Evolutionary conservation across 2,888 invertebrate genomes (phyloP), one percentile per base, ranked within the genome.

Genomic region (Siphonodentalium dalli): DNA sequence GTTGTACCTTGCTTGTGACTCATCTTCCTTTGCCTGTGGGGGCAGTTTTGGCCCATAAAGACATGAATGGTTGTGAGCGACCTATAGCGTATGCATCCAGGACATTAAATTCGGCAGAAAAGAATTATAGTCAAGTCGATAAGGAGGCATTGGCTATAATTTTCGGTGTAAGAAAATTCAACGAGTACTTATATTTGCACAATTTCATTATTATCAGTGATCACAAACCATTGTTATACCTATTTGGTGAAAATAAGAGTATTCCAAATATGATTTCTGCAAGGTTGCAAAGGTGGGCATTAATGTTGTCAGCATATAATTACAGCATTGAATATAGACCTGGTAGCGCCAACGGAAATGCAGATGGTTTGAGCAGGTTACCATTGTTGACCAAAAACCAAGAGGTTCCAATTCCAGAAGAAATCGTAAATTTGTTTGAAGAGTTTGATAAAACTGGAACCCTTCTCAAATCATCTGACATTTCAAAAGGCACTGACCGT

Each of bases 1-100:
- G 15, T 47, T 82, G 7, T 55, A 71, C 24, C 51, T 83, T 3
- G 66, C 77, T 1, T 73, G 75, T 33, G 82, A 83, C 65, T 82
- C 82, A 2, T n/a, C n/a, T n/a, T n/a, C n/a, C n/a, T n/a, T n/a
- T n/a, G n/a, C n/a, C n/a, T 15, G 51, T 77, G 27, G 76, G 74
- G 31, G 74, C 78, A 1, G 77, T 80, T 5, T 24, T 68, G 9
- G 48, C 51, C 9, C 67, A 69, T 38, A 34, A 23, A 11, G 43
- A 51, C 41, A 42, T 31, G 11, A 55, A 56, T 27, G 55, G 55
- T 8, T 31, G 47, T 20, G 47, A 61, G 21, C 27, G 47, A 11
- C 53, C 58, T 26, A 58, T 53, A 20, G 58, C 56, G 1, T 61
- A 44, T 37, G 43, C 55, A 3, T 55, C 50, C 13, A n/a, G 38